A percentile compares a stretch with the other conserved stretches of the same genome.
phyloP scores from a whole-genome alignment of 2,888 invertebrate species.

The Acanthosepion pharaonis region DNA sequence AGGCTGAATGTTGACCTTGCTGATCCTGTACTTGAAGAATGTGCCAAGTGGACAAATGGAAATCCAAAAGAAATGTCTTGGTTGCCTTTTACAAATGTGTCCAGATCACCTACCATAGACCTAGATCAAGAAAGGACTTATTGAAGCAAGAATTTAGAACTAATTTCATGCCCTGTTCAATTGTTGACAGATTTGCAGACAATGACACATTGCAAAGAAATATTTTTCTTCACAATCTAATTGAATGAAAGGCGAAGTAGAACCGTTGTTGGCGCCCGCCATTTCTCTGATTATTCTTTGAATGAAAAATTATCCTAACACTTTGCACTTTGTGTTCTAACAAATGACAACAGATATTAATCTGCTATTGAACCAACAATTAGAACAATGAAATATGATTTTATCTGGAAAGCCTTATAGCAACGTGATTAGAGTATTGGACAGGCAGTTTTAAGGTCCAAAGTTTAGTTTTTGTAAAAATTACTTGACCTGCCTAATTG shows the following conservation, averaged over 20 bases:
- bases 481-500: no score
- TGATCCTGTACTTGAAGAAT: neutral
- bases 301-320: conserved; percentile 33
- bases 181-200: neutral
- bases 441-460: neutral
- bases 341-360: neutral
- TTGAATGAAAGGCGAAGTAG: neutral
- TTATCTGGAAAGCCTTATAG: neutral
- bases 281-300: neutral
- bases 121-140: conserved; percentile 25
- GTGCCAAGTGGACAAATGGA: neutral
- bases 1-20: conserved; percentile 33
- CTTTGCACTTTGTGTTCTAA: neutral
- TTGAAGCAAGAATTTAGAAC: neutral
- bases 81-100: conserved; percentile 33
- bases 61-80: neutral
- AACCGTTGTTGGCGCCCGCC: neutral
- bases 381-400: neutral
- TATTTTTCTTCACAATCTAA: conserved; percentile 33
- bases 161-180: neutral
- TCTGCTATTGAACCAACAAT: neutral
- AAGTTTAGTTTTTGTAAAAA: no score
- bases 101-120: neutral
- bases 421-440: neutral
- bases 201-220: neutral